These are phyloP conservation scores for Pecten maximus DNA, from an alignment of 2,888 invertebrate species.

Conservation along the genomic window DNA sequence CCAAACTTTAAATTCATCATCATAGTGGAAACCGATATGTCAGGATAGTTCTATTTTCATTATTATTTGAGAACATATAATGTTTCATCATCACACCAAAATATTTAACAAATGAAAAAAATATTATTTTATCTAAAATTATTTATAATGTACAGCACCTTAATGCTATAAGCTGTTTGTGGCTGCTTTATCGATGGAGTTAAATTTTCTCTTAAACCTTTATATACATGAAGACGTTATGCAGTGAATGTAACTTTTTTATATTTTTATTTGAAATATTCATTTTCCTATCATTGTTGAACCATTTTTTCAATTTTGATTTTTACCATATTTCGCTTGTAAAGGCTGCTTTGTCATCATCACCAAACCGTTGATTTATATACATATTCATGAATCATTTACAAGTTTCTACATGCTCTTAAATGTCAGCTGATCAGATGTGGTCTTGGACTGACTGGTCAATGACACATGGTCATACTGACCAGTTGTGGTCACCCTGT, in stretches of 20 bases:
- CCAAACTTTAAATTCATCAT: too few species aligned
- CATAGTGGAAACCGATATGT: too few species aligned
- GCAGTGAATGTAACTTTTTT: constrained; percentile 13
- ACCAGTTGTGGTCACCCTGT: neutral
- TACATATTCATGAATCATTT: constrained; percentile 1
- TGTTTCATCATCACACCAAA: too few species aligned
- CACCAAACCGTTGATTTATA: neutral
- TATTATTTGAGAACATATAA: too few species aligned
- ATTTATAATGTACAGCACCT: too few species aligned
- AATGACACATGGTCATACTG: neutral
- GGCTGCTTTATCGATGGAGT: neutral
- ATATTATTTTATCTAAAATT: too few species aligned
- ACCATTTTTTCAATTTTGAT: neutral
- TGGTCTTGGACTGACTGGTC: neutral
- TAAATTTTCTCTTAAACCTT: neutral
- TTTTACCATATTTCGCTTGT: neutral
- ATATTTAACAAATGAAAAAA: too few species aligned
- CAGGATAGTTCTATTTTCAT: too few species aligned
- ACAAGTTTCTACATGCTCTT: neutral
- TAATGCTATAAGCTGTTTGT: too few species aligned
- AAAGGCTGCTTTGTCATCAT: constrained; percentile 1
- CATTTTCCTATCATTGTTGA: neutral
- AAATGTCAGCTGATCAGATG: neutral
- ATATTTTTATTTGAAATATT: neutral
- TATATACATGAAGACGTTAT: neutral